Evolutionary conservation across 2,113 vertebrate genomes (phyloP).

Genomic region (Pseudopodoces humilis): DNA sequence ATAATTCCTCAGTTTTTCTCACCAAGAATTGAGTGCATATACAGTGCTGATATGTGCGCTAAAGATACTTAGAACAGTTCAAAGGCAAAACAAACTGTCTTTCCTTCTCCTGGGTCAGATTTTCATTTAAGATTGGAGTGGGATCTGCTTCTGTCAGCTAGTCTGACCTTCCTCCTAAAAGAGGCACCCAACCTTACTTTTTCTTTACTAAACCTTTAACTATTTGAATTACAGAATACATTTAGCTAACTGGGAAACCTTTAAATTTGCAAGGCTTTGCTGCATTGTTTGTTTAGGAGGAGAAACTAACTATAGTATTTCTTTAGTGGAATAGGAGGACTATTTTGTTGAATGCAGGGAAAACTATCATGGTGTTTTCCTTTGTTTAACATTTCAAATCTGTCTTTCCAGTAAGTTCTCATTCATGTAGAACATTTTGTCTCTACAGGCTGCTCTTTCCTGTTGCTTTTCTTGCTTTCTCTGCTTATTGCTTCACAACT

Average conservation of each 20-base stretch:
- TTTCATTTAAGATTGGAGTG: neutral
- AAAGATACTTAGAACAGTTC: neutral
- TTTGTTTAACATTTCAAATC: neutral
- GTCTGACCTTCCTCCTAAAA: neutral
- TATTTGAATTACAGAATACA: neutral
- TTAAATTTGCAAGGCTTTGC: neutral
- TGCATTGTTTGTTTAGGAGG: neutral
- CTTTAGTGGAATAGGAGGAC: neutral
- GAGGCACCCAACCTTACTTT: neutral
- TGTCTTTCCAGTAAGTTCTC: neutral
- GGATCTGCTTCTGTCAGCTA: neutral
- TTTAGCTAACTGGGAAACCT: neutral
- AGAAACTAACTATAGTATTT: neutral
- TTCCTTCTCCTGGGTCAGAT: neutral
- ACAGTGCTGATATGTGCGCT: neutral
- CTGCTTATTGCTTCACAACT: neutral
- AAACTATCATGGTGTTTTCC: neutral
- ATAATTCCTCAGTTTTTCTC: neutral
- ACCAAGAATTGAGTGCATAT: neutral
- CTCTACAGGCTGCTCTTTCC: neutral
- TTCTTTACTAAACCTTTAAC: neutral
- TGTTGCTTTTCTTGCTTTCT: neutral
- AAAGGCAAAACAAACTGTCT: neutral
- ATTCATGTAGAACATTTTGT: neutral
- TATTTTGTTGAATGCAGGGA: neutral